Evolutionary conservation across 2,113 vertebrate genomes (phyloP).

Genomic region (Echinops telfairi): DNA sequence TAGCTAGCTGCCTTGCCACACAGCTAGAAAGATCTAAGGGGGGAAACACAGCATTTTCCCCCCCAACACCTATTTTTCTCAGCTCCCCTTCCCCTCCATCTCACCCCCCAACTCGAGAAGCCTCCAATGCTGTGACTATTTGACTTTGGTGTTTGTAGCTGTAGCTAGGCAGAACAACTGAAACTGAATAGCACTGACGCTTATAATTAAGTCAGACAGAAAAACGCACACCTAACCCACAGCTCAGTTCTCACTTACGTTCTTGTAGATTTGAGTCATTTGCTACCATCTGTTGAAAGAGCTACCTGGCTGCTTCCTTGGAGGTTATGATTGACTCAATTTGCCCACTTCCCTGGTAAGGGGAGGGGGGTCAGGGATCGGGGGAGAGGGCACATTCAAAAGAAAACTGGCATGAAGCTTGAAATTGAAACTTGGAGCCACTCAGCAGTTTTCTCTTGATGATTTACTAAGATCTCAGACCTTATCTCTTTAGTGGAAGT

Average conservation of each 20-base stretch:
- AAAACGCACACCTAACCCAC: slow-evolving; percentile 58
- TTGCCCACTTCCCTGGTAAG: background rate
- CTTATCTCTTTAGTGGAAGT: background rate
- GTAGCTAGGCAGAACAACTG: slow-evolving; percentile 50
- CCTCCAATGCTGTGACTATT: slow-evolving; percentile 48
- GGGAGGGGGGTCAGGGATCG: background rate
- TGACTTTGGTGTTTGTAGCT: slow-evolving; percentile 49
- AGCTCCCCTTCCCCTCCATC: background rate
- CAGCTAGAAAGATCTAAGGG: background rate
- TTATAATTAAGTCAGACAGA: slow-evolving; percentile 10
- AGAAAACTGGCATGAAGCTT: background rate
- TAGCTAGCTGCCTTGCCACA: background rate
- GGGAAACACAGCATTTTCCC: background rate
- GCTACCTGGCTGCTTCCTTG: slow-evolving; percentile 26
- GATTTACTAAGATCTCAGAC: slow-evolving; percentile 30
- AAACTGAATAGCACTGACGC: slow-evolving; percentile 30
- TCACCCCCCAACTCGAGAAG: background rate
- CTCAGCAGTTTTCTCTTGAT: background rate
- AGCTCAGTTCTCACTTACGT: slow-evolving; percentile 64
- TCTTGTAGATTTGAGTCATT: slow-evolving; percentile 76
- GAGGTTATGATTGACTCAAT: slow-evolving; percentile 57
- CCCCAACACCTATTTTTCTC: slow-evolving; percentile 28
- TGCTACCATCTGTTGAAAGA: slow-evolving; percentile 60
- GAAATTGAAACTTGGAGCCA: background rate
- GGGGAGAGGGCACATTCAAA: slow-evolving; percentile 14